A percentile compares a stretch with the other conserved stretches of the same genome.
Conservation (phyloP, 2,888 invertebrate species). For the Glaucopsyche alexis region DNA sequence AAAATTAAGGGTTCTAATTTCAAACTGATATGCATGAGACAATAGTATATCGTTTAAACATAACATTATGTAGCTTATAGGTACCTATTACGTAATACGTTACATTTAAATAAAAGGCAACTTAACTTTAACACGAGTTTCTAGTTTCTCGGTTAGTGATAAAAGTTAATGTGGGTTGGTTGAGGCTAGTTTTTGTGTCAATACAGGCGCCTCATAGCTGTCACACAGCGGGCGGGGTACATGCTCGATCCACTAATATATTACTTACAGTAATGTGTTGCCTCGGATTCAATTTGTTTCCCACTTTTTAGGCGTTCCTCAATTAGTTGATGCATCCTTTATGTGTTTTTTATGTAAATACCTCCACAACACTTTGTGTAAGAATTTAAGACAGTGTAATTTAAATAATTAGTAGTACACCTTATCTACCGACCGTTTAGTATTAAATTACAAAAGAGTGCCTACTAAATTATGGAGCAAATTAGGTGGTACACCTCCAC, state of each 20-base stretch:
- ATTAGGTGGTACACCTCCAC: too few species aligned
- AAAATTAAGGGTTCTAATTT: too few species aligned
- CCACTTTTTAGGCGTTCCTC: conserved; percentile 19
- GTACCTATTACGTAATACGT: too few species aligned
- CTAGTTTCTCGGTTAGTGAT: conserved; percentile 65
- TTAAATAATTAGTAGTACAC: conserved; percentile 6
- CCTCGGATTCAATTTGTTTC: conserved; percentile 40
- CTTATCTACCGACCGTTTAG: background rate
- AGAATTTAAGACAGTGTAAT: background rate
- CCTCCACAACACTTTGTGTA: background rate
- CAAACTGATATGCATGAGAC: too few species aligned
- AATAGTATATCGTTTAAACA: too few species aligned
- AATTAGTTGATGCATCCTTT: conserved; percentile 19
- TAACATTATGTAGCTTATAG: too few species aligned
- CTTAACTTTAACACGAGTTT: conserved; percentile 46
- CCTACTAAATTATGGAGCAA: background rate
- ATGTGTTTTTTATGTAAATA: conserved; percentile 24
- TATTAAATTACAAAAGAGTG: background rate
- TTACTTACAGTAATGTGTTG: conserved; percentile 57
- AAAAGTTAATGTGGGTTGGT: conserved; percentile 63
- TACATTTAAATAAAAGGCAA: background rate
- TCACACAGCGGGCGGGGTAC: conserved; percentile 60
- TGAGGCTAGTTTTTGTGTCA: conserved; percentile 56
- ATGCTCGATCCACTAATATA: conserved; percentile 64
- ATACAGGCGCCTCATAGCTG: conserved; percentile 63